These are phyloP conservation scores for Tinea pellionella DNA, from an alignment of 2,888 invertebrate genomes.

Conservation along the genomic window DNA sequence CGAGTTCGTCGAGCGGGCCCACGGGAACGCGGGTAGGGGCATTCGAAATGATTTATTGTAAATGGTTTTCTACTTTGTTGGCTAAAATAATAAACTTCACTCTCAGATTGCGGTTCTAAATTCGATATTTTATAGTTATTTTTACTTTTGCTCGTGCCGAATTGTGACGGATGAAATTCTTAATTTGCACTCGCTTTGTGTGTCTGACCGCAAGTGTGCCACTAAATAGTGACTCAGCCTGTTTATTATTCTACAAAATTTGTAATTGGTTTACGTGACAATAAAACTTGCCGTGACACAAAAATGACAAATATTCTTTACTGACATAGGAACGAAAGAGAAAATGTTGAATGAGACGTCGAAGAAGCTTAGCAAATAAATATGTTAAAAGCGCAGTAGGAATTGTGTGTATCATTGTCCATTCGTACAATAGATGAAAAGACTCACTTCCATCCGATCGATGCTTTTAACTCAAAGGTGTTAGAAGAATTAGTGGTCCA, in stretches of 20 bases:
- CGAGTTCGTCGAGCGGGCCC: slow-evolving; percentile 43
- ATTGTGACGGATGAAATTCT: slow-evolving; percentile 31
- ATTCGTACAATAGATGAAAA: slow-evolving; percentile 34
- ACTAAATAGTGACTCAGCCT: slow-evolving; percentile 6
- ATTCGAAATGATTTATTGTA: slow-evolving; percentile 70
- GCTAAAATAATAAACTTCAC: slow-evolving; percentile 65
- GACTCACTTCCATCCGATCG: slow-evolving; percentile 27
- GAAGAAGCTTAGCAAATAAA: slow-evolving; percentile 40
- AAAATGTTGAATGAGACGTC: slow-evolving; percentile 49
- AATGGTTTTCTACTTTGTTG: slow-evolving; percentile 71
- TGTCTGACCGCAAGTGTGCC: slow-evolving; percentile 19
- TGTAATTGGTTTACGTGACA: neutral
- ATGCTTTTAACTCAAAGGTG: slow-evolving; percentile 59
- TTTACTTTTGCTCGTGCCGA: slow-evolving; percentile 45
- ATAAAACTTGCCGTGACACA: neutral
- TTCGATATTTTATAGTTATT: slow-evolving; percentile 58
- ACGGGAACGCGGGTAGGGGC: slow-evolving; percentile 57
- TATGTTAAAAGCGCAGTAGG: slow-evolving; percentile 56
- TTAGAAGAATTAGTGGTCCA: slow-evolving; percentile 65
- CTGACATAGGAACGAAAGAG: neutral
- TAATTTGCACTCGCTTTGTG: slow-evolving; percentile 51
- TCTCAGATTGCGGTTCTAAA: slow-evolving; percentile 58
- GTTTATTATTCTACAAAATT: neutral
- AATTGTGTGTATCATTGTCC: slow-evolving; percentile 61
- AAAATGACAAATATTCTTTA: neutral